A percentile compares a stretch with the other conserved stretches of the same genome.
phyloP scores from a whole-genome alignment of 2,888 invertebrate species.

The Muscina levida region DNA sequence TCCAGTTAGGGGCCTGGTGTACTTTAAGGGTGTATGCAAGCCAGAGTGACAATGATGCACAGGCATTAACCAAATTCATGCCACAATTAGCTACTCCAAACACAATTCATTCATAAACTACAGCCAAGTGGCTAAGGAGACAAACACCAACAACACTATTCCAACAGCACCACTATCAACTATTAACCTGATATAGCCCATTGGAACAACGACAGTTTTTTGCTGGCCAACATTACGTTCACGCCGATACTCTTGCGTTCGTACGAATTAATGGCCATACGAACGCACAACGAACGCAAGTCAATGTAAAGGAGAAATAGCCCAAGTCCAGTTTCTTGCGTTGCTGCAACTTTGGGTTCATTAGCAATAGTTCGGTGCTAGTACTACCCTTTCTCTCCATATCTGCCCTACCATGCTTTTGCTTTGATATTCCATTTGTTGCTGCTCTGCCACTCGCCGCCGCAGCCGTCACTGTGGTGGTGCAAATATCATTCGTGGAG shows the following conservation, averaged over 20 bases:
- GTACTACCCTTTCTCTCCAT: conserved; percentile 13
- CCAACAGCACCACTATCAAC: conserved; percentile 21
- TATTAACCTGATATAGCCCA: conserved; percentile 33
- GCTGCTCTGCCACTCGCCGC: background rate
- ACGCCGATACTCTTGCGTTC: too few relatives aligned
- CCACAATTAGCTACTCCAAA: conserved; percentile 20
- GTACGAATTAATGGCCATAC: conserved; percentile 71
- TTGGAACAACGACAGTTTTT: background rate
- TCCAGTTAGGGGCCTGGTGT: conserved; percentile 2
- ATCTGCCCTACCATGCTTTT: conserved; percentile 4
- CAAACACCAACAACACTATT: conserved; percentile 6
- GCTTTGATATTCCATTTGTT: background rate
- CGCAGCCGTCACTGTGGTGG: too few relatives aligned
- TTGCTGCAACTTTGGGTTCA: conserved; percentile 35
- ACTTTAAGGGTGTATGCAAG: conserved; percentile 13
- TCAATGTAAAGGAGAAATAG: conserved; percentile 9
- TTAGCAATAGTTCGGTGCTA: conserved; percentile 47
- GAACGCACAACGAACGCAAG: conserved; percentile 12
- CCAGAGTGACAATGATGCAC: conserved; percentile 14
- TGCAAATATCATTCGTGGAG: too few relatives aligned
- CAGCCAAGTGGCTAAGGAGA: conserved; percentile 24
- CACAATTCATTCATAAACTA: conserved; percentile 60
- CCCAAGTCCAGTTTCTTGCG: conserved; percentile 31
- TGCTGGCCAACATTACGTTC: too few relatives aligned
- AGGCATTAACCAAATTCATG: conserved; percentile 30